phyloP scores from a whole-genome alignment of 2,888 invertebrate genomes.

The Cephus pygmeus region DNA sequence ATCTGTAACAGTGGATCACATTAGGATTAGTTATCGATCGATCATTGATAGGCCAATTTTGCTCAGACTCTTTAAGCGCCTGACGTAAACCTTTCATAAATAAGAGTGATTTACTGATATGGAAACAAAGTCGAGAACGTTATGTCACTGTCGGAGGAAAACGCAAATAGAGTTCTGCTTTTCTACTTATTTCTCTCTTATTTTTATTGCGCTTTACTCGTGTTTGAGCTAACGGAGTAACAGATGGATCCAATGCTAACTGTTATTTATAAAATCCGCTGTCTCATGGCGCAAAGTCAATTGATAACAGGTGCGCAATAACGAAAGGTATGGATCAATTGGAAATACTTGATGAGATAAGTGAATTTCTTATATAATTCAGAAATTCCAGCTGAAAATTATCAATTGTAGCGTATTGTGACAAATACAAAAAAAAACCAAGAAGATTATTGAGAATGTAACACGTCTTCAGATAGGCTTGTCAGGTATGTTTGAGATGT shows the following conservation, averaged over 20 bases:
- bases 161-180: not conserved
- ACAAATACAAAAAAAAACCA: not conserved
- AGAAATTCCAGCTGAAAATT: not conserved
- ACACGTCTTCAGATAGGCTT: not conserved
- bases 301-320: not conserved
- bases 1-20: conserved; percentile 71
- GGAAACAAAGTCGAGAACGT: not conserved
- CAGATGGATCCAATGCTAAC: not conserved
- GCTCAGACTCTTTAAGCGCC: not conserved
- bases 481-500: not conserved
- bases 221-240: not conserved
- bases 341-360: not conserved
- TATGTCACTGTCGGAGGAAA: not conserved
- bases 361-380: not conserved
- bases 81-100: conserved; percentile 4
- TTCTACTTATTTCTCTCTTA: too few relatives aligned
- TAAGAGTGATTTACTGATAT: conserved; percentile 5
- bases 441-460: not conserved
- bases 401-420: not conserved
- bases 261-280: not conserved
- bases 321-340: not conserved
- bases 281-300: not conserved
- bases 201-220: too few relatives aligned
- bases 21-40: not conserved
- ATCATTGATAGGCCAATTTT: not conserved